Percentiles rank a stretch among this genome's conserved stretches.
These are phyloP conservation scores for Terebella lapidaria DNA, from an alignment of 2,888 invertebrate genomes.

Conservation along the genomic window DNA sequence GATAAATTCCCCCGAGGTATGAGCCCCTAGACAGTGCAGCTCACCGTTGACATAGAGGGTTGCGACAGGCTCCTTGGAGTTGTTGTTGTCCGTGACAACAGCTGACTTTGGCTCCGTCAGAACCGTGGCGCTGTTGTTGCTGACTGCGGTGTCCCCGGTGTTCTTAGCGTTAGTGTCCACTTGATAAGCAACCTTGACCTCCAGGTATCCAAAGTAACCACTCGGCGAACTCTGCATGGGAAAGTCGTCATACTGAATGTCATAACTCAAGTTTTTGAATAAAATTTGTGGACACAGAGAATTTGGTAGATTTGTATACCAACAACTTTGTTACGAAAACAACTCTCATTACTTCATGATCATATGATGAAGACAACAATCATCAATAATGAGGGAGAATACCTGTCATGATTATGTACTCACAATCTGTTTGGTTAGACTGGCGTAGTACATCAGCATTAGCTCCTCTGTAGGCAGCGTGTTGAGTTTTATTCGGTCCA, in stretches of 20 bases:
- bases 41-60: no score
- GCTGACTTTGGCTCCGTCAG: background rate
- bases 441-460: slow-evolving; percentile 33
- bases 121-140: background rate
- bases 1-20: no score
- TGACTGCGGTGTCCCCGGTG: background rate
- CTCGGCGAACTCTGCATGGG: slow-evolving; percentile 30
- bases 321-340: background rate
- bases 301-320: background rate
- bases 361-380: no score
- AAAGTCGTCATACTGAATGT: no score
- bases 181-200: slow-evolving; percentile 35
- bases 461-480: slow-evolving; percentile 32
- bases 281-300: no score
- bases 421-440: slow-evolving; percentile 17
- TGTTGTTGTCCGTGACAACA: background rate
- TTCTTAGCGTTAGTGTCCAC: slow-evolving; percentile 25
- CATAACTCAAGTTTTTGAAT: no score
- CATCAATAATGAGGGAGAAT: no score
- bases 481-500: slow-evolving; percentile 30
- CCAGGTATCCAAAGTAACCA: slow-evolving; percentile 41
- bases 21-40: no score
- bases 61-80: background rate
- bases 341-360: no score
- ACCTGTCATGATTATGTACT: background rate